These are phyloP conservation scores for Spinus pinus DNA, from an alignment of 2,797 vertebrate species.

Conservation along the genomic window DNA sequence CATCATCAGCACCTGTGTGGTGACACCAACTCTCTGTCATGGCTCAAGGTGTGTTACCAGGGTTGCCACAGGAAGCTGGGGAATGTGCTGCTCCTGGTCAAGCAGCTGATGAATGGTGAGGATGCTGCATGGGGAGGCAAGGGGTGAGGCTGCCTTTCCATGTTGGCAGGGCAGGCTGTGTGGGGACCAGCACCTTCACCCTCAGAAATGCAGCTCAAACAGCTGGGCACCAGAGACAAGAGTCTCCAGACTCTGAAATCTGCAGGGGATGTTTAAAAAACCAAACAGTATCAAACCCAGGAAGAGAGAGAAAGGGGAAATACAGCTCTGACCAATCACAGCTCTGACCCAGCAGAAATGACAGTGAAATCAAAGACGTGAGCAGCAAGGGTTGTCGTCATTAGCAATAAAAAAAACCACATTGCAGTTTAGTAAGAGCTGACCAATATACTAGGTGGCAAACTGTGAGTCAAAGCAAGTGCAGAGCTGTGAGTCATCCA, in stretches of 20 bases:
- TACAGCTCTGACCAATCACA: neutral
- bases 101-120: neutral
- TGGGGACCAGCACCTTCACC: neutral
- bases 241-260: neutral
- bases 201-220: neutral
- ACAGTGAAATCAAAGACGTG: neutral
- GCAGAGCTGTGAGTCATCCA: slow-evolving; percentile 11
- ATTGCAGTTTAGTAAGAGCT: neutral
- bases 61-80: neutral
- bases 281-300: neutral
- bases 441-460: slow-evolving; percentile 12
- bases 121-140: neutral
- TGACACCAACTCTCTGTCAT: neutral
- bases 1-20: neutral
- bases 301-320: neutral
- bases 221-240: neutral
- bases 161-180: neutral
- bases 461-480: slow-evolving; percentile 40
- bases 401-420: neutral
- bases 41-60: rapidly evolving
- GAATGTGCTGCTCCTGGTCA: neutral
- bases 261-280: neutral
- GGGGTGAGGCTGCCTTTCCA: neutral
- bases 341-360: neutral
- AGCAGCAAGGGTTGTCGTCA: neutral